Evolutionary conservation across 2,888 invertebrate genomes (phyloP).

Genomic region (Ormyrus thymus): DNA sequence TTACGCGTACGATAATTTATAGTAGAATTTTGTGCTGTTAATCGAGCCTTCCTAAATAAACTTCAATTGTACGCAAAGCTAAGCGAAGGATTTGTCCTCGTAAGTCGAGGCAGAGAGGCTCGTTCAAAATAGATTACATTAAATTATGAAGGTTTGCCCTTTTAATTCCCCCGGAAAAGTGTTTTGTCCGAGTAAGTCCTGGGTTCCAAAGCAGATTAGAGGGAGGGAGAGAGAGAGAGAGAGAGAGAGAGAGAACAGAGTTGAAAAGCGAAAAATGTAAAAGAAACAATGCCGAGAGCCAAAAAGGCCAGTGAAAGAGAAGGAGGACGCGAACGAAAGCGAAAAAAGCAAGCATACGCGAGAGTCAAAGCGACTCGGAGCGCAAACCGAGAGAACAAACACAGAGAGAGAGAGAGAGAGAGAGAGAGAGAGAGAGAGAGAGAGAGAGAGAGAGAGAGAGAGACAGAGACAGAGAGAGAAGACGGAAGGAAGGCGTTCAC

Average conservation of each 20-base stretch:
- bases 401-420: neutral
- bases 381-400: slow-evolving; percentile 5
- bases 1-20: too few relatives aligned
- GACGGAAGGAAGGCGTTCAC: neutral
- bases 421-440: neutral
- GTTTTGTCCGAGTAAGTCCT: neutral
- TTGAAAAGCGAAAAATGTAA: slow-evolving; percentile 10
- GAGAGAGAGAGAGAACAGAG: neutral
- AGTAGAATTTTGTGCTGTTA: too few relatives aligned
- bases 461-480: too few relatives aligned
- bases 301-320: neutral
- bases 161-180: slow-evolving; percentile 6
- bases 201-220: neutral
- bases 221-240: neutral
- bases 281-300: neutral
- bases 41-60: too few relatives aligned
- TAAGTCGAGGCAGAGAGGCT: too few relatives aligned
- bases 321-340: neutral
- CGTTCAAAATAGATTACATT: too few relatives aligned
- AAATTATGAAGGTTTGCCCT: neutral
- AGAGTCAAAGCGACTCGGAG: slow-evolving; percentile 10
- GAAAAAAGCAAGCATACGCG: neutral
- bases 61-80: too few relatives aligned
- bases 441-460: too few relatives aligned
- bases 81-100: too few relatives aligned